Conservation (phyloP, 2,797 vertebrate species). For the Lemur catta region DNA sequence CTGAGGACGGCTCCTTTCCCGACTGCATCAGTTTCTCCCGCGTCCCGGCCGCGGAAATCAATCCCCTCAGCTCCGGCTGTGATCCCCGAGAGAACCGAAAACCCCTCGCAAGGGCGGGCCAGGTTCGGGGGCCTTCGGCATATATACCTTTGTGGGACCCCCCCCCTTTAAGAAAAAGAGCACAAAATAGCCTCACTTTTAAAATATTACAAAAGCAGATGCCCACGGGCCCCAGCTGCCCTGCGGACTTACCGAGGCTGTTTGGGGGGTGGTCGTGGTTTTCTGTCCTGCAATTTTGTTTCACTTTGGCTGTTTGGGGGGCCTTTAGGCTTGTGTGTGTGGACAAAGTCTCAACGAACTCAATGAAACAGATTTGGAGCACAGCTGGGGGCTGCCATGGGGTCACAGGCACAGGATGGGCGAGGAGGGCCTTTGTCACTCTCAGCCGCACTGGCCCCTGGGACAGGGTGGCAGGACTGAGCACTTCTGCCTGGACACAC, state of each 20-base stretch:
- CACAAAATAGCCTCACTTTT: neutral
- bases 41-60: accelerated
- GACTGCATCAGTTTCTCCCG: accelerated
- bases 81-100: neutral
- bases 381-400: neutral
- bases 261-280: accelerated
- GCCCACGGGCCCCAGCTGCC: accelerated
- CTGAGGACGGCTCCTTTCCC: accelerated
- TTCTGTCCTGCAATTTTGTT: neutral
- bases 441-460: accelerated
- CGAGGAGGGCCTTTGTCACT: neutral
- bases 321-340: neutral
- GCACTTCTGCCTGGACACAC: no score
- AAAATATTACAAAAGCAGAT: neutral
- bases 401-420: accelerated
- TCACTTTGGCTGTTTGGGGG: neutral
- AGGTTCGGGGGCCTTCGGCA: accelerated
- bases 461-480: no score
- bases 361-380: neutral
- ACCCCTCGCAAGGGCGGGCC: accelerated
- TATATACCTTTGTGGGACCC: accelerated
- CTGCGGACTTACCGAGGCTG: accelerated
- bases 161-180: accelerated
- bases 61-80: accelerated
- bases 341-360: neutral